These are phyloP conservation scores for Xerus rutilus DNA, from an alignment of 2,797 vertebrate species.

Conservation along the genomic window DNA sequence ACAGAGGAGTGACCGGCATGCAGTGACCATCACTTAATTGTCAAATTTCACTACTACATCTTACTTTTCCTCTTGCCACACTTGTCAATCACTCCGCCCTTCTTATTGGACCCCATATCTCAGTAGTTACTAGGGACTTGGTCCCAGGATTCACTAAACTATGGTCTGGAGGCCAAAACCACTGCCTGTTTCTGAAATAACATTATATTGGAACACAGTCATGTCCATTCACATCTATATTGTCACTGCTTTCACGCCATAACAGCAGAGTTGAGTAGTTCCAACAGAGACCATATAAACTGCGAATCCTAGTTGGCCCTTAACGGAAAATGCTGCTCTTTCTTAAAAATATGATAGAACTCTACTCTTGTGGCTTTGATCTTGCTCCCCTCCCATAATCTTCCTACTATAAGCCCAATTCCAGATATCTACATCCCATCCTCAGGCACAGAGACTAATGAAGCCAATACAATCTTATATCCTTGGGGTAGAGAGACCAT, in stretches of 20 bases:
- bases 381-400: background rate
- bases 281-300: background rate
- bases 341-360: background rate
- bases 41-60: background rate
- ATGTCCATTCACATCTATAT: background rate
- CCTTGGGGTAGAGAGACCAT: background rate
- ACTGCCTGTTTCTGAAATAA: background rate
- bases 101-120: background rate
- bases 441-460: background rate
- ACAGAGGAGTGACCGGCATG: background rate
- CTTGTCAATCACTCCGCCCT: background rate
- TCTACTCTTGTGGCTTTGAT: background rate
- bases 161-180: background rate
- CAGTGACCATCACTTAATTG: background rate
- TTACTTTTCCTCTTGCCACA: constrained; percentile 23
- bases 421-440: background rate
- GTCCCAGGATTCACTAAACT: background rate
- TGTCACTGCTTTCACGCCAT: background rate
- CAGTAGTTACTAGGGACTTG: background rate
- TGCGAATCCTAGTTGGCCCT: background rate
- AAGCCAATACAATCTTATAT: background rate
- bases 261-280: background rate
- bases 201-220: background rate
- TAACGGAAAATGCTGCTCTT: background rate
- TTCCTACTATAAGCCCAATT: background rate